phyloP scores from a whole-genome alignment of 1,140 invertebrate species.

The Dendroctonus ponderosae region DNA sequence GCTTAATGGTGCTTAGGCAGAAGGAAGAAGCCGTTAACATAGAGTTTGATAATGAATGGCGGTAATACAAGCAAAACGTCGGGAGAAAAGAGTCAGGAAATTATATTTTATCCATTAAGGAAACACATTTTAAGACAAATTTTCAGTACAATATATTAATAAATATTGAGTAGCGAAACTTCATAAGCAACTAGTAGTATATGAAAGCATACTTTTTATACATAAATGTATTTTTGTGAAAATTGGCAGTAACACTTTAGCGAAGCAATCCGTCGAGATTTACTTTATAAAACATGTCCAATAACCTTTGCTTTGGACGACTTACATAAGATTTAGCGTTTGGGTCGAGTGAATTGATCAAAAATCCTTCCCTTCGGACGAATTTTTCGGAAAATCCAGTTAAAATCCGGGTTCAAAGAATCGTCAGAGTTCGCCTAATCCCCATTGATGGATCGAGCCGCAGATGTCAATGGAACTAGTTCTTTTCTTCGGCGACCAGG shows the following conservation, averaged over 20 bases:
- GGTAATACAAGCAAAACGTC: too few species aligned
- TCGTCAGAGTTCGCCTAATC: conserved; percentile 22
- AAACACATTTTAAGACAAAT: too few species aligned
- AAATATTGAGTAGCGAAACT: too few species aligned
- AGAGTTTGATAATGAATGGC: too few species aligned
- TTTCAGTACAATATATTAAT: too few species aligned
- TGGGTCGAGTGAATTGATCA: conserved; percentile 23
- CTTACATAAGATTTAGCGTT: conserved; percentile 20
- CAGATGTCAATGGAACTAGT: background rate
- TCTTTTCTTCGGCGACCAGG: too few species aligned
- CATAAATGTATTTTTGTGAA: background rate
- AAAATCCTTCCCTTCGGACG: conserved; percentile 18
- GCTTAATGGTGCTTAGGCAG: too few species aligned
- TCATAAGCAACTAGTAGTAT: too few species aligned
- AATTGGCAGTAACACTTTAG: background rate
- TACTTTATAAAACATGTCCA: conserved; percentile 18
- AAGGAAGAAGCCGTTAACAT: too few species aligned
- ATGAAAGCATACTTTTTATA: background rate
- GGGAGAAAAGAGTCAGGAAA: too few species aligned
- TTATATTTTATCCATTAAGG: too few species aligned
- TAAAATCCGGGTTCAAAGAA: conserved; percentile 28
- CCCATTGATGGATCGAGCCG: conserved; percentile 27
- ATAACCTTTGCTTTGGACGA: conserved; percentile 14
- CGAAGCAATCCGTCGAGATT: conserved; percentile 4
- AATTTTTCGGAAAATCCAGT: conserved; percentile 26